Evolutionary conservation across 2,888 invertebrate genomes (phyloP).

Genomic region (Pammene fasciana): DNA sequence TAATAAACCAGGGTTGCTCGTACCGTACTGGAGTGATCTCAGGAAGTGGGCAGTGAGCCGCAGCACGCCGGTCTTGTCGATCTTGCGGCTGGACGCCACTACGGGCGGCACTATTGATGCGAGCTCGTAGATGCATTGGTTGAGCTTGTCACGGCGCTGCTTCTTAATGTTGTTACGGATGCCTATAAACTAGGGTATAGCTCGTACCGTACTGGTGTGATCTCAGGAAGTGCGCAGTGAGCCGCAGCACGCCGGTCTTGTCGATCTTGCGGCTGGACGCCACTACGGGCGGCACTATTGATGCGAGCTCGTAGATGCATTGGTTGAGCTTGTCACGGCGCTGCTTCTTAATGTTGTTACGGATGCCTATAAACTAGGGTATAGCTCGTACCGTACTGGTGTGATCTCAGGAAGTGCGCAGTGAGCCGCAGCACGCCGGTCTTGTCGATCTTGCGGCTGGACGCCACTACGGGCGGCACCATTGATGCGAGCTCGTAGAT

Average conservation of each 20-base stretch:
- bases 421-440: conserved; percentile 94
- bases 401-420: conserved; percentile 91
- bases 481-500: conserved; percentile 66
- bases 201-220: conserved; percentile 85
- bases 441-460: conserved; percentile 93
- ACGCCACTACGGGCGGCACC: conserved; percentile 91
- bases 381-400: conserved; percentile 80
- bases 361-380: too few species aligned
- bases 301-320: conserved; percentile 90
- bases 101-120: conserved; percentile 92
- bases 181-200: not conserved
- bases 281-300: conserved; percentile 91
- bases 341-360: too few species aligned
- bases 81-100: conserved; percentile 88
- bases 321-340: conserved; percentile 93
- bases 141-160: conserved; percentile 93
- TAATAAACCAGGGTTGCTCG: conserved; percentile 49
- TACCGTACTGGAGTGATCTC: conserved; percentile 86
- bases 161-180: too few species aligned
- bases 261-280: conserved; percentile 91
- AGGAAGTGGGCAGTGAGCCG: conserved; percentile 93
- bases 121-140: conserved; percentile 91
- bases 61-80: conserved; percentile 95
- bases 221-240: conserved; percentile 92
- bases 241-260: conserved; percentile 94